Evolutionary conservation across 2,888 invertebrate genomes (phyloP).

Genomic region (Agriopis aurantiaria): DNA sequence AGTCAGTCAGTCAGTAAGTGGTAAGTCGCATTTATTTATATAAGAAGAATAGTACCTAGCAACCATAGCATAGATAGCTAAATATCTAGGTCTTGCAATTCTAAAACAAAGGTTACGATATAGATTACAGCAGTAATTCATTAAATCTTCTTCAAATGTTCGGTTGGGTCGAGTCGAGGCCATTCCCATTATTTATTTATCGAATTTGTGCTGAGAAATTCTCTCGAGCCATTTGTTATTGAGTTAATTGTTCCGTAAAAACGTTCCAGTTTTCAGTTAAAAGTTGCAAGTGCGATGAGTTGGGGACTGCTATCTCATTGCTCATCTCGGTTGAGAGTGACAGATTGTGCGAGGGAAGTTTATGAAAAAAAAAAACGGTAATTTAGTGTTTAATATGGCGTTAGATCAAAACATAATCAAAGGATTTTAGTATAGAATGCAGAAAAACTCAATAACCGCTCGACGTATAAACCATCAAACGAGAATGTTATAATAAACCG

Average conservation of each 20-base stretch:
- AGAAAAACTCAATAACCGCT: background rate
- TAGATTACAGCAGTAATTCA: background rate
- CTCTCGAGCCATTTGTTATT: conserved; percentile 13
- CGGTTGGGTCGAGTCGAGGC: conserved; percentile 15
- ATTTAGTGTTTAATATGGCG: background rate
- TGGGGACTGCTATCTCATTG: background rate
- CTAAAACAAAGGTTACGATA: background rate
- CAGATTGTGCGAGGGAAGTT: background rate
- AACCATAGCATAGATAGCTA: too few species aligned
- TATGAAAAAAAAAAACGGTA: background rate
- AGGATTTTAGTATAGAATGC: too few species aligned
- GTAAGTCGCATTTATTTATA: too few species aligned
- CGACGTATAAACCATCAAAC: too few species aligned
- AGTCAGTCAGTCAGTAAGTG: too few species aligned
- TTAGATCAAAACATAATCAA: background rate
- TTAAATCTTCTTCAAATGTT: conserved; percentile 1
- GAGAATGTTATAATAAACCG: too few species aligned
- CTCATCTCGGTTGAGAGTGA: background rate
- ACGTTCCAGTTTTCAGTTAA: background rate
- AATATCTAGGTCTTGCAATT: too few species aligned
- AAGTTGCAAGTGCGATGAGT: background rate
- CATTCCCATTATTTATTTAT: conserved; percentile 27
- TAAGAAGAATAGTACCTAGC: too few species aligned
- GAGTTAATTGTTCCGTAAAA: conserved; percentile 6
- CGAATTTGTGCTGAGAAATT: conserved; percentile 18